These are phyloP conservation scores for Scomber japonicus DNA, from an alignment of 2,113 vertebrate species.

Conservation along the genomic window DNA sequence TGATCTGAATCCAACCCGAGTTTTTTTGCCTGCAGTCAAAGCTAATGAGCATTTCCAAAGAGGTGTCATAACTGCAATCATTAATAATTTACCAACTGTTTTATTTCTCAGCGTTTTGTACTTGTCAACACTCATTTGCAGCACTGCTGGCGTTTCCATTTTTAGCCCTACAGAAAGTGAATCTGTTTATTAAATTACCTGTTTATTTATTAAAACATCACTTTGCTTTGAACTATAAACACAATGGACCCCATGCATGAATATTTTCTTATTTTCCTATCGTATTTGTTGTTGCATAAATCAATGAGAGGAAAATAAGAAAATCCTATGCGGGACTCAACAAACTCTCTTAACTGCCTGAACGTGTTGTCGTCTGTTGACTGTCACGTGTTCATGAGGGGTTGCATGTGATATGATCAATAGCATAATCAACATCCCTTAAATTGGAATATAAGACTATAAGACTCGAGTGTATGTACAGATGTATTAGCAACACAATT, in stretches of 20 bases:
- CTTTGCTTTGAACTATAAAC: slow-evolving; percentile 14
- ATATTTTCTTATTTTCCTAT: too few species aligned
- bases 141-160: slow-evolving; percentile 2
- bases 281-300: too few species aligned
- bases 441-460: too few species aligned
- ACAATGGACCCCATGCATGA: background rate
- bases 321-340: too few species aligned
- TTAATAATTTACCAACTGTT: slow-evolving; percentile 36
- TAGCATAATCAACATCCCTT: too few species aligned
- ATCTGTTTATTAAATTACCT: slow-evolving; percentile 7
- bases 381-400: too few species aligned
- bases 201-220: background rate
- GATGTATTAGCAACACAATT: too few species aligned
- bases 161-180: background rate
- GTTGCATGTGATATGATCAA: too few species aligned
- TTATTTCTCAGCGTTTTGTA: slow-evolving; percentile 17
- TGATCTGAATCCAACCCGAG: background rate
- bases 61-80: slow-evolving; percentile 20
- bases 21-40: slow-evolving; percentile 36
- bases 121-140: slow-evolving; percentile 23
- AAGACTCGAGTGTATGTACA: too few species aligned
- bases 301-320: too few species aligned
- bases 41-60: slow-evolving; percentile 1
- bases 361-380: too few species aligned
- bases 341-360: too few species aligned